Evolutionary conservation across 2,888 invertebrate genomes (phyloP).

Genomic region (Agrochola lota): DNA sequence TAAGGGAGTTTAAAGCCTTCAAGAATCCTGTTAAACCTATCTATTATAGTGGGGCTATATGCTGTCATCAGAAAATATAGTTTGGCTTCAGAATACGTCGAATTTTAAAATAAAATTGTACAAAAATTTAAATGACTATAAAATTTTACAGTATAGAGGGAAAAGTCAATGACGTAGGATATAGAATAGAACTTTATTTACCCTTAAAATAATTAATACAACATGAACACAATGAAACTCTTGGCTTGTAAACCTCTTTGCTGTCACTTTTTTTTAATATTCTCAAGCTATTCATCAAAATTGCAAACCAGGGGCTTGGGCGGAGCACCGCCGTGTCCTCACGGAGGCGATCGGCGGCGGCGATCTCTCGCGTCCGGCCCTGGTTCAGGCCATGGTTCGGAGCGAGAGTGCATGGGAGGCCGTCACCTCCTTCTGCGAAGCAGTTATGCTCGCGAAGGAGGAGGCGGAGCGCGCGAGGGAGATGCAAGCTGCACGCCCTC

Average conservation of each 20-base stretch:
- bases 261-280: background rate
- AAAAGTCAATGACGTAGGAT: background rate
- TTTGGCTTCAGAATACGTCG: background rate
- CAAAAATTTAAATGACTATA: background rate
- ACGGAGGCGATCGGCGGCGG: too few species aligned
- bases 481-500: too few species aligned
- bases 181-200: conserved; percentile 19
- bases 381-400: too few species aligned
- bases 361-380: too few species aligned
- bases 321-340: too few species aligned
- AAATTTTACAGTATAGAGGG: background rate
- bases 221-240: conserved; percentile 61
- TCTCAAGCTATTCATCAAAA: conserved; percentile 1
- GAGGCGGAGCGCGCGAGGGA: too few species aligned
- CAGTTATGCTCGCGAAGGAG: too few species aligned
- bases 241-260: conserved; percentile 33
- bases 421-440: too few species aligned
- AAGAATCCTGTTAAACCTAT: conserved; percentile 16
- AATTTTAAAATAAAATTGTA: background rate
- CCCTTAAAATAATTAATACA: conserved; percentile 38
- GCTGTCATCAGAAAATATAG: background rate
- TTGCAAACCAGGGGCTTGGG: background rate
- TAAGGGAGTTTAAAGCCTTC: background rate
- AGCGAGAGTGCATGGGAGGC: too few species aligned
- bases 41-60: background rate